phyloP scores from a whole-genome alignment of 2,113 vertebrate genomes.

The Chamaea fasciata region DNA sequence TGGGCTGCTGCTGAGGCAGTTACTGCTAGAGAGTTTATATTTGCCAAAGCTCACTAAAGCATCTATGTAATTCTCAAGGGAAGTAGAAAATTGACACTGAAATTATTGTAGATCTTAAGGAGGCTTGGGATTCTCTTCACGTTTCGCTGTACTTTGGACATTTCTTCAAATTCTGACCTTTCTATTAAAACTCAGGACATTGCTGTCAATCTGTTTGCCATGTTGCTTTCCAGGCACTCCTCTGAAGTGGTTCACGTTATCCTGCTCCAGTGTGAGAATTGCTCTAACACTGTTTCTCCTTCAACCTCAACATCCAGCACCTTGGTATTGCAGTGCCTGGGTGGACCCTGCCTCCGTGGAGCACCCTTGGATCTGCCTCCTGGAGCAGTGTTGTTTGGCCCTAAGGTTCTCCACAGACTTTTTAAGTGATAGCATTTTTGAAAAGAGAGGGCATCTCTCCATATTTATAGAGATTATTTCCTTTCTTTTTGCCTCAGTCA shows the following conservation, averaged over 20 bases:
- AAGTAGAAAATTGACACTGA: neutral
- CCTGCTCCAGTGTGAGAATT: neutral
- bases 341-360: neutral
- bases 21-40: neutral
- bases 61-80: neutral
- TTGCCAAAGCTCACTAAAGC: neutral
- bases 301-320: neutral
- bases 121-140: neutral
- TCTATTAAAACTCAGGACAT: neutral
- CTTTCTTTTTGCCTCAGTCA: neutral
- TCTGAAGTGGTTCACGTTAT: neutral
- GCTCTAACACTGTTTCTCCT: neutral
- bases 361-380: neutral
- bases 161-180: neutral
- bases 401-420: neutral
- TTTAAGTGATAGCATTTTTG: neutral
- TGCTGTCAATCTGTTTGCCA: neutral
- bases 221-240: neutral
- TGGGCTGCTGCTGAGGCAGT: neutral
- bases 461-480: neutral
- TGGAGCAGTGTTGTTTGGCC: neutral
- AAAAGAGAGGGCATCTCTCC: neutral
- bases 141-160: neutral
- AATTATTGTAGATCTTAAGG: neutral
- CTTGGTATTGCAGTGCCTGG: neutral